Evolutionary conservation across 1,140 invertebrate genomes (phyloP), one percentile per base, ranked within the genome.

Genomic region (Bradynema listronoti): DNA sequence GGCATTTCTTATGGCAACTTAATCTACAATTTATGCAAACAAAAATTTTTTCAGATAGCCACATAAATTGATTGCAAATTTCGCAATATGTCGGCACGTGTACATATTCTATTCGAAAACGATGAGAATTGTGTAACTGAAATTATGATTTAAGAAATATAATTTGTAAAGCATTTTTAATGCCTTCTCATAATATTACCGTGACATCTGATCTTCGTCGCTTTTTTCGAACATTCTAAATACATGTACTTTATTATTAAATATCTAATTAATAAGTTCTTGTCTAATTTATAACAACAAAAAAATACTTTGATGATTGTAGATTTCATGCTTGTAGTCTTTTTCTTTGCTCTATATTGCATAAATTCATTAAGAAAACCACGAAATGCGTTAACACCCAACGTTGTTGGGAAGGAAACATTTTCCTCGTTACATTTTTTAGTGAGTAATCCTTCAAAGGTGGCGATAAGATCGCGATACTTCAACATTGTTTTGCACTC

Each of bases 321-420:
- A 16, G 88, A 88, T 52, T 88, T 86, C 62, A 70, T 63, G 69
- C 88, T 87, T 2, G 84, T 83, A 61, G 84, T 41, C 32, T 65
- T 71, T 22, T 62, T 56, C 30, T 70, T 66, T 32, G 61, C 82
- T 50, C 87, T 85, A 59, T 83, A 68, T 69, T 85, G 86, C 86
- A 91, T 89, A 76, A 94, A 95, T 81, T 94, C 91, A 77, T 96
- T 90, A 82, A 96, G 86, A 75, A 91, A 96, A 6, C 90, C 91
- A 22, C 91, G 81, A 78, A 95, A 94, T 2, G 91, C 91, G 80
- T 95, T 95, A 0, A 94, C 88, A 0, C 89, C 89, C 86, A 94
- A 87, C 0, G 88, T 92, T 16, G 90, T 86, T 1, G 90, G 89
- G 71, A 93, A 89, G 62, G 85, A 11, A 19, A 68, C 34, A 6